Conservation (phyloP, 2,888 invertebrate genomes). For the Alitta virens region DNA sequence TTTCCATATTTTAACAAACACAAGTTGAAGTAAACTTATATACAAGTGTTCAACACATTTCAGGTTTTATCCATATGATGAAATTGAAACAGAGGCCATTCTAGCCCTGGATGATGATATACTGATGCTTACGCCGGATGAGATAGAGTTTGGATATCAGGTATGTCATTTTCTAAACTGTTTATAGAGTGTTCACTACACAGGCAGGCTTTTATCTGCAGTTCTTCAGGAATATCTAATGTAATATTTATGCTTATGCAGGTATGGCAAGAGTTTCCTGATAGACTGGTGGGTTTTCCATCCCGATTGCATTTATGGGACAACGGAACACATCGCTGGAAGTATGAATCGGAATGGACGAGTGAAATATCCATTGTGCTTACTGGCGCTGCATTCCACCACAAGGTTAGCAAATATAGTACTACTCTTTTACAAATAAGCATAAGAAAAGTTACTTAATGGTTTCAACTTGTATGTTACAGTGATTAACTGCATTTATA, state of each 20-base stretch:
- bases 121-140: conserved; percentile 91
- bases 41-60: too few relatives aligned
- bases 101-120: conserved; percentile 95
- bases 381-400: conserved; percentile 95
- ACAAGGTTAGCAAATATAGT: conserved; percentile 66
- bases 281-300: conserved; percentile 93
- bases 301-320: conserved; percentile 93
- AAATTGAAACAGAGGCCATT: conserved; percentile 95
- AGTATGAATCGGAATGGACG: conserved; percentile 96
- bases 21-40: too few relatives aligned
- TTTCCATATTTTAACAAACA: too few relatives aligned
- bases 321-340: conserved; percentile 80
- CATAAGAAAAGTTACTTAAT: too few relatives aligned
- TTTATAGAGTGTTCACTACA: too few relatives aligned
- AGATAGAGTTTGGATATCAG: conserved; percentile 89
- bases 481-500: too few relatives aligned
- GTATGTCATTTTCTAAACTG: too few relatives aligned
- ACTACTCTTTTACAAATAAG: too few relatives aligned
- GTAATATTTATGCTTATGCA: too few relatives aligned
- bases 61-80: conserved; percentile 89
- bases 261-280: conserved; percentile 96
- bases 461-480: too few relatives aligned
- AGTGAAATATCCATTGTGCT: conserved; percentile 90
- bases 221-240: too few relatives aligned
- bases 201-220: too few relatives aligned